Conservation (phyloP, 1,140 invertebrate genomes). For the Eubasilissa regina region DNA sequence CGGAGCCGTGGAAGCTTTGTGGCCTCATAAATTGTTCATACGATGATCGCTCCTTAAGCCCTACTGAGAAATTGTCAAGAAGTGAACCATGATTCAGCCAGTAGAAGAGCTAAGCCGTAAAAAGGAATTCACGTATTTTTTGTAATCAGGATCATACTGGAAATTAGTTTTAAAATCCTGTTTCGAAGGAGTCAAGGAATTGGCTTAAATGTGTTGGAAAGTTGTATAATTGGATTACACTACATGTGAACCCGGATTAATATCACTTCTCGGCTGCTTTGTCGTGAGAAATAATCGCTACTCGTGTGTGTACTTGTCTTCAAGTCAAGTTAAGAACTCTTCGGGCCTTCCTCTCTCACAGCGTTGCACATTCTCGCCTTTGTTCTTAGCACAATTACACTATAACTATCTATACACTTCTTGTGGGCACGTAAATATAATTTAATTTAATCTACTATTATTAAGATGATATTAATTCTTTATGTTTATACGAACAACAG, state of each 20-base stretch:
- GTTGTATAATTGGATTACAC: slow-evolving; percentile 32
- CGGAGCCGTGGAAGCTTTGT: neutral
- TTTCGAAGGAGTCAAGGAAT: slow-evolving; percentile 31
- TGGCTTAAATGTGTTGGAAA: neutral
- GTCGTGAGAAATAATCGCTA: slow-evolving; percentile 35
- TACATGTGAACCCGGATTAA: neutral
- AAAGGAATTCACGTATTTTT: too few species aligned
- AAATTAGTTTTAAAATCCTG: too few species aligned
- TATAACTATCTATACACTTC: too few species aligned
- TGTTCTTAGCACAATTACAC: neutral
- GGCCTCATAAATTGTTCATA: slow-evolving; percentile 57
- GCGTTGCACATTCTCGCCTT: neutral
- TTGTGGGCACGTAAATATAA: neutral
- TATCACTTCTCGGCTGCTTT: neutral
- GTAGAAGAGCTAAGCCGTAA: neutral
- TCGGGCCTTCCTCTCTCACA: slow-evolving; percentile 1
- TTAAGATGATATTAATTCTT: neutral
- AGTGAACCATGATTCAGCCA: slow-evolving; percentile 42
- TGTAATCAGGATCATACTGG: too few species aligned
- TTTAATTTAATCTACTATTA: neutral
- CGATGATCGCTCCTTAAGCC: slow-evolving; percentile 51
- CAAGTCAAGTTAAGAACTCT: neutral
- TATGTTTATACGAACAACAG: slow-evolving; percentile 65
- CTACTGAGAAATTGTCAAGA: slow-evolving; percentile 17
- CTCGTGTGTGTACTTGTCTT: slow-evolving; percentile 28